phyloP scores from a whole-genome alignment of 2,113 vertebrate genomes.

The Pachyramphus minor region DNA sequence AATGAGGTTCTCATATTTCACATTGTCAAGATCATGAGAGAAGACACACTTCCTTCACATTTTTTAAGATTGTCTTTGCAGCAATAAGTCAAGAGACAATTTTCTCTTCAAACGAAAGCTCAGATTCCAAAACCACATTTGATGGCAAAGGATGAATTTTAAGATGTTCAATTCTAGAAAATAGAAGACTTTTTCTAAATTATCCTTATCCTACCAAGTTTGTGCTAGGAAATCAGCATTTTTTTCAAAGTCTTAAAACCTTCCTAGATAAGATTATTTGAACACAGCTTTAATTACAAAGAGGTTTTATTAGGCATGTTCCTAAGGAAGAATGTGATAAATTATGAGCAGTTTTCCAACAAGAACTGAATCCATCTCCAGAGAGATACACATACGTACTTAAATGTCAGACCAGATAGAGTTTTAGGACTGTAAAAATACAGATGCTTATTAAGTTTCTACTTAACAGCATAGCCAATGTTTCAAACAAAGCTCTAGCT shows the following conservation, averaged over 20 bases:
- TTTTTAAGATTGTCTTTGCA: background rate
- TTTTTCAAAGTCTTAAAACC: background rate
- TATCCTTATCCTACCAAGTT: background rate
- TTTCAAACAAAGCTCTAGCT: constrained; percentile 23
- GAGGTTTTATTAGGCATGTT: background rate
- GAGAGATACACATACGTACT: background rate
- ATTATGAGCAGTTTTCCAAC: background rate
- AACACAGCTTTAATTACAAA: background rate
- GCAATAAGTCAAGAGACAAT: background rate
- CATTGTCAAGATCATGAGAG: background rate
- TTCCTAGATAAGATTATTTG: background rate
- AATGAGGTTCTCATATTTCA: background rate
- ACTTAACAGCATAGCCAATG: background rate
- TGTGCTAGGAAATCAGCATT: background rate
- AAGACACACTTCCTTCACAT: background rate
- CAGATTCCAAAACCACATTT: background rate
- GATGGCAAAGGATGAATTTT: background rate
- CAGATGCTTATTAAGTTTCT: constrained; percentile 30
- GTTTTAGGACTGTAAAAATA: constrained; percentile 18
- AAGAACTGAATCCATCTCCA: background rate
- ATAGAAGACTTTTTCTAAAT: background rate
- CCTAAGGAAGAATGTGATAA: too few species aligned
- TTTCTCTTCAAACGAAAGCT: background rate
- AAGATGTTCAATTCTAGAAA: background rate
- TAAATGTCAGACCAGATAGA: background rate